A percentile compares a stretch with the other conserved stretches of the same genome.
These are phyloP conservation scores for Agriopis leucophaearia DNA, from an alignment of 2,888 invertebrate species.

Conservation along the genomic window DNA sequence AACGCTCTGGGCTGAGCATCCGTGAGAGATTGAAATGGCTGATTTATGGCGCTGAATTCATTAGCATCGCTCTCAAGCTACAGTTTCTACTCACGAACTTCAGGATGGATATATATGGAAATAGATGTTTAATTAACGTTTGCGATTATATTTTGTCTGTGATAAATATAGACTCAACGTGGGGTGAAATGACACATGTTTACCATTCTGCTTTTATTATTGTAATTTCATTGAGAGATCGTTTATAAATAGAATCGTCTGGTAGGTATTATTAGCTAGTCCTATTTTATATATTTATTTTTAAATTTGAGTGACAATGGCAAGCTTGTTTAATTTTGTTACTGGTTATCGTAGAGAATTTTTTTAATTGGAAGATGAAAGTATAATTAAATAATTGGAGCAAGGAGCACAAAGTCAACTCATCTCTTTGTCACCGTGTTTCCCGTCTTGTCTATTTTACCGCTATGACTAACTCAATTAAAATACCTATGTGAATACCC, in stretches of 20 bases:
- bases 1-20: conserved; percentile 58
- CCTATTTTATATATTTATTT: conserved; percentile 15
- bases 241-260: conserved; percentile 29
- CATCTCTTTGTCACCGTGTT: conserved; percentile 25
- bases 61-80: conserved; percentile 47
- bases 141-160: conserved; percentile 3
- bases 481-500: conserved; percentile 19
- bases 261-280: conserved; percentile 25
- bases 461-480: conserved; percentile 16
- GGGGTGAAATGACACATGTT: conserved; percentile 30
- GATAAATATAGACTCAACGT: conserved; percentile 21
- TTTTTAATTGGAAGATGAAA: neutral
- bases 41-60: conserved; percentile 64
- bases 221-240: conserved; percentile 32
- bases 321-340: no score
- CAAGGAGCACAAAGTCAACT: conserved; percentile 10
- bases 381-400: conserved; percentile 10
- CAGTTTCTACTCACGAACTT: conserved; percentile 32
- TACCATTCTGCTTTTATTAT: conserved; percentile 16
- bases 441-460: conserved; percentile 22
- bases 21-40: conserved; percentile 74
- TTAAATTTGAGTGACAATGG: neutral
- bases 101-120: no score
- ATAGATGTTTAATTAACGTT: conserved; percentile 14
- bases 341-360: neutral